Evolutionary conservation across 2,888 invertebrate genomes (phyloP).

Genomic region (Rhaphigaster nebulosa): DNA sequence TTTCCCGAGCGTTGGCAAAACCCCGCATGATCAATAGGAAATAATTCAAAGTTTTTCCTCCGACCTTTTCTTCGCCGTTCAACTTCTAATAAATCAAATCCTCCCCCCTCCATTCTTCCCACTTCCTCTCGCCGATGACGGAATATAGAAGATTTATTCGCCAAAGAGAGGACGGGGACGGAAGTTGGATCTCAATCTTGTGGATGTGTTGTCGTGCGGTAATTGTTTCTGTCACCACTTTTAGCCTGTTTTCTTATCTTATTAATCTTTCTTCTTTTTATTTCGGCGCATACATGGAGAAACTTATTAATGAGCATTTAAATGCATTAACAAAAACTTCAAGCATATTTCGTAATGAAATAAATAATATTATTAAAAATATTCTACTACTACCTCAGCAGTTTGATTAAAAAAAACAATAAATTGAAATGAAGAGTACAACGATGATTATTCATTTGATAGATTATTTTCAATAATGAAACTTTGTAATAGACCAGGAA

Average conservation of each 20-base stretch:
- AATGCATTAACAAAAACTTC: too few relatives aligned
- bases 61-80: constrained; percentile 19
- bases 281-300: background rate
- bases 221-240: constrained; percentile 2
- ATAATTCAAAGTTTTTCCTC: constrained; percentile 35
- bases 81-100: constrained; percentile 39
- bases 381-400: too few relatives aligned
- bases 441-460: too few relatives aligned
- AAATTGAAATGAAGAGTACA: too few relatives aligned
- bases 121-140: background rate
- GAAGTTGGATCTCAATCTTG: background rate
- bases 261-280: background rate
- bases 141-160: constrained; percentile 35
- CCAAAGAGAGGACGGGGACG: background rate
- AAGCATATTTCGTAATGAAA: too few relatives aligned
- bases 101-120: background rate
- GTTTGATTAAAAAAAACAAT: too few relatives aligned
- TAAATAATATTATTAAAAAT: too few relatives aligned
- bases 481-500: too few relatives aligned
- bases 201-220: background rate
- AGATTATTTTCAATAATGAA: too few relatives aligned
- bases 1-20: background rate
- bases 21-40: constrained; percentile 30
- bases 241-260: background rate
- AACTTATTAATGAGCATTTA: too few relatives aligned